Evolutionary conservation across 2,888 invertebrate genomes (phyloP).

Genomic region (Pseudanteris insignis): DNA sequence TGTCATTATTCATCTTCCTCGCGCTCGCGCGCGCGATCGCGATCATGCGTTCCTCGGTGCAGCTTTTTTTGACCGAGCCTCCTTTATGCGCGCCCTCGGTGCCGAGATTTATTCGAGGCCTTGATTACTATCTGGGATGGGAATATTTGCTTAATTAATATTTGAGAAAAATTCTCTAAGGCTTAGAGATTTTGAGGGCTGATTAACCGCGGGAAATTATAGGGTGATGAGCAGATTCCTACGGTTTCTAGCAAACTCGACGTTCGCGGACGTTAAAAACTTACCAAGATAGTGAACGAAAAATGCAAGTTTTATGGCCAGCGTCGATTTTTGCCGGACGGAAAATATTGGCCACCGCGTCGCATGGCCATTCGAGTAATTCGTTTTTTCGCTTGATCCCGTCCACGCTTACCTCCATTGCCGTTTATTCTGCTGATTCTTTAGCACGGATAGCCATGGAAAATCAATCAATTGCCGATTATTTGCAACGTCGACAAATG

Average conservation of each 20-base stretch:
- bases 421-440: no score
- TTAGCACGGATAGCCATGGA: no score
- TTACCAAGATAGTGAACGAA: slow-evolving; percentile 20
- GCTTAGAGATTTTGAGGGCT: slow-evolving; percentile 41
- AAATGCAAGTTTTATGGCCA: slow-evolving; percentile 25
- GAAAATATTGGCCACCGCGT: no score
- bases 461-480: no score
- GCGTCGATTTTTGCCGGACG: slow-evolving; percentile 1
- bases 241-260: slow-evolving; percentile 28
- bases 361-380: no score
- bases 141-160: slow-evolving; percentile 43
- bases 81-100: slow-evolving; percentile 40
- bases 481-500: no score
- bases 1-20: slow-evolving; percentile 42
- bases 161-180: slow-evolving; percentile 41
- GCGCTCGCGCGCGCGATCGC: no score
- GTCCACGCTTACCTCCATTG: no score
- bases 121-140: slow-evolving; percentile 41
- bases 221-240: slow-evolving; percentile 39
- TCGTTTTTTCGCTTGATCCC: no score
- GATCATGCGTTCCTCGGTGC: slow-evolving; percentile 6
- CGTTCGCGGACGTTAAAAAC: slow-evolving; percentile 11
- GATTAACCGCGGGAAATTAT: slow-evolving; percentile 36
- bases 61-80: slow-evolving; percentile 36
- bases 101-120: slow-evolving; percentile 37